Percentiles rank a stretch among this genome's conserved stretches.
Conservation (phyloP, 2,113 vertebrate genomes). For the Perccottus glenii region DNA sequence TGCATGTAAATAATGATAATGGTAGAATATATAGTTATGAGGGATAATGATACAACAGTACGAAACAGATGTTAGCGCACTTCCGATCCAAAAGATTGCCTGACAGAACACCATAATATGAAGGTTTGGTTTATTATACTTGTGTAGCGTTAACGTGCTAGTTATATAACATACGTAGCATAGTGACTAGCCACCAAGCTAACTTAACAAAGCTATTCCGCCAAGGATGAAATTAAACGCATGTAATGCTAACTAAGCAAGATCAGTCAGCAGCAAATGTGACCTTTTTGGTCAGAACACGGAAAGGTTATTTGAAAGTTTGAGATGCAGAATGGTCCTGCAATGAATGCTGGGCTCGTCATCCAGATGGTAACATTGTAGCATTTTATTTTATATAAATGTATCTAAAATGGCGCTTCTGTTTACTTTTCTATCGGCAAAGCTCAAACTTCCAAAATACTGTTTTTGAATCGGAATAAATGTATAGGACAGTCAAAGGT, state of each 20-base stretch:
- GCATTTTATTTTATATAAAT: neutral
- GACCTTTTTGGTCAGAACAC: too few relatives aligned
- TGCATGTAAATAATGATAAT: constrained; percentile 35
- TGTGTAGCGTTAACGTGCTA: neutral
- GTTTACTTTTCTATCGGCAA: too few relatives aligned
- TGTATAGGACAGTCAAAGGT: too few relatives aligned
- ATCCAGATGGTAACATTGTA: neutral
- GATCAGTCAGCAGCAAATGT: too few relatives aligned
- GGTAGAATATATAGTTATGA: neutral
- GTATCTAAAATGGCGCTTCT: too few relatives aligned
- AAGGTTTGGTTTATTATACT: constrained; percentile 69
- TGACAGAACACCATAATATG: constrained; percentile 62
- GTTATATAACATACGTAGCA: neutral
- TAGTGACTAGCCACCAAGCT: neutral
- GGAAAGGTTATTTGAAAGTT: too few relatives aligned
- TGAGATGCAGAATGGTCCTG: too few relatives aligned
- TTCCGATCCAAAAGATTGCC: constrained; percentile 8
- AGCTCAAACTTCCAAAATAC: too few relatives aligned
- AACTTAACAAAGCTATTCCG: neutral
- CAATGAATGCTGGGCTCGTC: neutral
- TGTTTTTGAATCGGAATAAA: too few relatives aligned
- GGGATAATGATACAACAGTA: neutral
- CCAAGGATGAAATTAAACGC: too few relatives aligned
- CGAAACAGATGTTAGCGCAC: neutral
- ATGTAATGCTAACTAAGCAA: too few relatives aligned